Evolutionary conservation across 2,888 invertebrate species (phyloP), one percentile per base, ranked within the genome.

Genomic region (Platycheirus rosarum): DNA sequence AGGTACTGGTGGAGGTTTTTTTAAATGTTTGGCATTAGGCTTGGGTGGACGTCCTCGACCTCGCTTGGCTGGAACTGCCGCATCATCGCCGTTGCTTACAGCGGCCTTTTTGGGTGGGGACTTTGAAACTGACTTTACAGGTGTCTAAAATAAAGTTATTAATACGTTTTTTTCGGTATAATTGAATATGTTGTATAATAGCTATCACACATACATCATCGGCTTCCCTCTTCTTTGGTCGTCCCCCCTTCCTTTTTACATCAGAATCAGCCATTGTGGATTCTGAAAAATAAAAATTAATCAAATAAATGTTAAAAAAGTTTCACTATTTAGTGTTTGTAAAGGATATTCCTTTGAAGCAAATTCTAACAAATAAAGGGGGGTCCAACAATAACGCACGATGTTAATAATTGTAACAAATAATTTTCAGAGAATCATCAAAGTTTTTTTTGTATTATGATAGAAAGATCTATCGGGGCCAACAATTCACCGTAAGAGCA

Each of bases 1-100:
- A 3, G 68, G 40, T 20, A 66, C 66, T 26, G 75, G 32, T 42
- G 63, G 48, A 2, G 49, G 29, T 14, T 71, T 71, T 13, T 76
- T 76, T 4, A 37, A 13, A 11, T 8, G 23, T 3, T 60, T 48
- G 8, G 32, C 18, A 0, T 0, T 5, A n/a, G 8, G 42, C 35
- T 82, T 82, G 8, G 76, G 68, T 42, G 82, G 82, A 71, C 82
- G 76, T 7, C 82, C 82, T 40, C 82, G 62, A 5, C 82, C 82
- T 1, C 82, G 71, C 63, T 82, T 82, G 3, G 42, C 82, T 49
- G 77, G 62, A 0, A 65, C 53, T 49, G 63, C 13, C 11, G 37
- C 66, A 11, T 73, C 71, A 46, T 77, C 82, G 2, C 77, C 82
- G 26, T 82, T 77, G 9, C 71, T 77, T 3, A 71, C 63, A n/a